A percentile compares a stretch with the other conserved stretches of the same genome.
Evolutionary conservation across 1,140 invertebrate species (phyloP).

Genomic region (Tribolium madens): DNA sequence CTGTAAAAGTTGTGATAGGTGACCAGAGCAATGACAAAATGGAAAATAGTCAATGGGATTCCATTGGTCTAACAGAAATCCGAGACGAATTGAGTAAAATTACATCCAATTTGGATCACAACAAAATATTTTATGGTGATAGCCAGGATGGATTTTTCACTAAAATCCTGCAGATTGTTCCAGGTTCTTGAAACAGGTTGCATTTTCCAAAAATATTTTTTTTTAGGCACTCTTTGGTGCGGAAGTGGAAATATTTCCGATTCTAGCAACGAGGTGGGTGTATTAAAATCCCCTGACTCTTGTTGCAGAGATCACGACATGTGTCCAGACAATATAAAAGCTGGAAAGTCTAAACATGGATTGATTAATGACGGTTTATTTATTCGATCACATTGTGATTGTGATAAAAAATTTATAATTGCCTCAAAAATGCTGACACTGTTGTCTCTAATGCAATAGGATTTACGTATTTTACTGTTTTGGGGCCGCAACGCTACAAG

Average conservation of each 20-base stretch:
- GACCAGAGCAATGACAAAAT: too few species aligned
- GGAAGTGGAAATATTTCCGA: constrained; percentile 69
- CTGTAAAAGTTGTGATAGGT: too few species aligned
- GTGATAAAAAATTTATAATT: constrained; percentile 66
- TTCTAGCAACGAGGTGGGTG: constrained; percentile 67
- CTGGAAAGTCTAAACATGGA: constrained; percentile 41
- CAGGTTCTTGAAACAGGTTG: background rate
- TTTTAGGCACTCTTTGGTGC: constrained; percentile 71
- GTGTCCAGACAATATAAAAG: constrained; percentile 57
- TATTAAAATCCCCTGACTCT: constrained; percentile 66
- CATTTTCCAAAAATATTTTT: background rate
- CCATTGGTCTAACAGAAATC: background rate
- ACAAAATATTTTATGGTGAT: background rate
- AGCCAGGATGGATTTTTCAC: background rate
- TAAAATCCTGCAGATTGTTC: background rate
- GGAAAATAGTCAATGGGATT: background rate
- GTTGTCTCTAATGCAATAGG: constrained; percentile 68
- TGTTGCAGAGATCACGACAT: constrained; percentile 68
- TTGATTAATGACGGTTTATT: constrained; percentile 67
- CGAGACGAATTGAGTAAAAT: background rate
- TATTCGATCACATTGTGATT: constrained; percentile 55
- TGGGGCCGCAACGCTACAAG: constrained; percentile 71
- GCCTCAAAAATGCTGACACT: constrained; percentile 68
- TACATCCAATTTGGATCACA: background rate
- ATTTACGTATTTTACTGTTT: constrained; percentile 70